Evolutionary conservation across 37 sponge, comb jelly and placozoan genomes (phyloP).

Genomic region (Ianthella basta): DNA sequence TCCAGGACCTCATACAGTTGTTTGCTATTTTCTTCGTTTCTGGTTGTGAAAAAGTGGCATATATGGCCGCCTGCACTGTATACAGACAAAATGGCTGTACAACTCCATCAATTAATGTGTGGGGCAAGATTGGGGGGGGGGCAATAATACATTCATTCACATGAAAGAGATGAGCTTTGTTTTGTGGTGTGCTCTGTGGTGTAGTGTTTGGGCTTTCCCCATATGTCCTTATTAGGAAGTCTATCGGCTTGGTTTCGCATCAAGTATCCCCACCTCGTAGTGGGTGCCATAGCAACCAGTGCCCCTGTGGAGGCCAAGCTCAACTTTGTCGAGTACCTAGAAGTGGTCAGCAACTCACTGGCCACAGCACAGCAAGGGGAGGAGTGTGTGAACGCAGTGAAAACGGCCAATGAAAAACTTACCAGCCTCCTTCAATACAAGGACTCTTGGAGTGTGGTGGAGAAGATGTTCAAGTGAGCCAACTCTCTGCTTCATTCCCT

Average conservation of each 20-base stretch:
- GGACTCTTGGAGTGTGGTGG: background rate
- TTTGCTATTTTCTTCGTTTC: background rate
- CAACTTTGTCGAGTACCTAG: slow-evolving; percentile 78
- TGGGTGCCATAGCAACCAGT: slow-evolving; percentile 84
- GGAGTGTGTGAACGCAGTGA: slow-evolving; percentile 28
- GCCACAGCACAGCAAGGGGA: slow-evolving; percentile 38
- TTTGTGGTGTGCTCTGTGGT: background rate
- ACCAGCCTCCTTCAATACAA: background rate
- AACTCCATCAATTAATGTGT: too few relatives aligned
- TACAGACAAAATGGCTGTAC: too few relatives aligned
- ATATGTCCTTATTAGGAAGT: slow-evolving; percentile 41
- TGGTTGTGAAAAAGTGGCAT: background rate
- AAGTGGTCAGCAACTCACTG: slow-evolving; percentile 78
- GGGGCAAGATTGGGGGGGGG: too few relatives aligned
- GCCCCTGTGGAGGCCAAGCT: slow-evolving; percentile 76
- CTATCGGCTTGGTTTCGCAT: slow-evolving; percentile 84
- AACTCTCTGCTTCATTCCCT: too few relatives aligned
- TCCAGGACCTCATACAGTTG: background rate
- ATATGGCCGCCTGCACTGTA: too few relatives aligned
- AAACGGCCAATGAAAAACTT: slow-evolving; percentile 10
- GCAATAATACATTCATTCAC: too few relatives aligned
- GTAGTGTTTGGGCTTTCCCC: background rate
- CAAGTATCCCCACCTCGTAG: slow-evolving; percentile 72
- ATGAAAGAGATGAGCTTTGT: too few relatives aligned
- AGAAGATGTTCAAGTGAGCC: slow-evolving; percentile 10